Evolutionary conservation across 1,140 invertebrate genomes (phyloP).

Genomic region (Kradibia gibbosae): DNA sequence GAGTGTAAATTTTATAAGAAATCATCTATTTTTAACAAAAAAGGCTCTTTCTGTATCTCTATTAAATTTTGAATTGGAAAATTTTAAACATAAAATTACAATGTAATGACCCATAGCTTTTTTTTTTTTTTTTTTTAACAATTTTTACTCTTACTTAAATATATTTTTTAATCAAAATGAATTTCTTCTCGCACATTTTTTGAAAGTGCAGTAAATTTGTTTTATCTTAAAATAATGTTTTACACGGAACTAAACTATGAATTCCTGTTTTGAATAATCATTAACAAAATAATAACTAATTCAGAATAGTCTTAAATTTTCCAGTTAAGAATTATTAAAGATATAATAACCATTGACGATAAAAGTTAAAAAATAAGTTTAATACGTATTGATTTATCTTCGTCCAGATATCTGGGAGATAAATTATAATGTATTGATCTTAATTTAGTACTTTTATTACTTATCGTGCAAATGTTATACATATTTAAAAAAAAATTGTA

Average conservation of each 20-base stretch:
- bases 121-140: no score
- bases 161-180: background rate
- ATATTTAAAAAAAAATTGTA: conserved; percentile 4
- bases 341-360: conserved; percentile 40
- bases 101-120: no score
- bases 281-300: conserved; percentile 22
- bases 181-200: background rate
- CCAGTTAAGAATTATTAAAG: background rate
- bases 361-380: conserved; percentile 14
- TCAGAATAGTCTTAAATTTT: conserved; percentile 3
- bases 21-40: no score
- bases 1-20: no score
- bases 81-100: no score
- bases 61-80: no score
- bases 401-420: conserved; percentile 33
- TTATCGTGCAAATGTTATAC: conserved; percentile 13
- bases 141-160: background rate
- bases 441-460: conserved; percentile 18
- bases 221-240: background rate
- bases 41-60: no score
- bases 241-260: background rate
- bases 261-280: conserved; percentile 12
- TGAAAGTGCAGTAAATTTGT: conserved; percentile 12
- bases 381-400: conserved; percentile 27
- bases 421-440: conserved; percentile 12